These are phyloP conservation scores for Silvanus unidentatus DNA, from an alignment of 2,888 invertebrate species.

Conservation along the genomic window DNA sequence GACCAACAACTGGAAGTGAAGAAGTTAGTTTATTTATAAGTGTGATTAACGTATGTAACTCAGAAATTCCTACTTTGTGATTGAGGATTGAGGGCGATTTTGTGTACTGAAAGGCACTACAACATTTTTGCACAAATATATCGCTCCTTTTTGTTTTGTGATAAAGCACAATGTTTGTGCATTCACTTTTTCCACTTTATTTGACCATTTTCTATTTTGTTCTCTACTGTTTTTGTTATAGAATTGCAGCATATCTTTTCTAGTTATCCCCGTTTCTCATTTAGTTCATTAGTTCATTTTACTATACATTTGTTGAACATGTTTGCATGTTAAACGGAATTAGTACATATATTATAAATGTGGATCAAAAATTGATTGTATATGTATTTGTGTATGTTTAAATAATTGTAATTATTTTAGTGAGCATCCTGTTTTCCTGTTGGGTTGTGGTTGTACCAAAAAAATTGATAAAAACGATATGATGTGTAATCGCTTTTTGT, in stretches of 20 bases:
- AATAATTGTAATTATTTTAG: constrained; percentile 16
- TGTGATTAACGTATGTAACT: constrained; percentile 23
- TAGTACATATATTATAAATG: constrained; percentile 6
- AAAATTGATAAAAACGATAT: constrained; percentile 6
- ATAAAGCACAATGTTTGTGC: too few species aligned
- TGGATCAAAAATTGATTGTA: too few species aligned
- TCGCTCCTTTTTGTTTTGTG: not conserved
- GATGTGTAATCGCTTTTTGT: too few species aligned
- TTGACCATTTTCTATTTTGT: too few species aligned
- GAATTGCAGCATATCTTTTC: too few species aligned
- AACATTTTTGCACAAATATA: constrained; percentile 11
- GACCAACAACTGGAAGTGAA: constrained; percentile 17
- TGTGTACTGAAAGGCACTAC: constrained; percentile 11
- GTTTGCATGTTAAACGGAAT: constrained; percentile 18
- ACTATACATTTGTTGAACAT: constrained; percentile 5
- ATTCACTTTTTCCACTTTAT: too few species aligned
- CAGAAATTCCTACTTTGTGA: constrained; percentile 13
- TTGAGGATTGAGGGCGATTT: constrained; percentile 11
- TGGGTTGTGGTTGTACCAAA: constrained; percentile 32
- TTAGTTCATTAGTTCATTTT: constrained; percentile 10
- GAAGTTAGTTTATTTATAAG: constrained; percentile 4
- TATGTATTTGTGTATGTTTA: constrained; percentile 2
- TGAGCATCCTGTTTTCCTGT: constrained; percentile 28
- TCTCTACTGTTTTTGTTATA: too few species aligned
- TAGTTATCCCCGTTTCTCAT: too few species aligned